Base-by-base conservation (phyloP, 2,888 invertebrate species). In the Epinotia brunnichana region DNA sequence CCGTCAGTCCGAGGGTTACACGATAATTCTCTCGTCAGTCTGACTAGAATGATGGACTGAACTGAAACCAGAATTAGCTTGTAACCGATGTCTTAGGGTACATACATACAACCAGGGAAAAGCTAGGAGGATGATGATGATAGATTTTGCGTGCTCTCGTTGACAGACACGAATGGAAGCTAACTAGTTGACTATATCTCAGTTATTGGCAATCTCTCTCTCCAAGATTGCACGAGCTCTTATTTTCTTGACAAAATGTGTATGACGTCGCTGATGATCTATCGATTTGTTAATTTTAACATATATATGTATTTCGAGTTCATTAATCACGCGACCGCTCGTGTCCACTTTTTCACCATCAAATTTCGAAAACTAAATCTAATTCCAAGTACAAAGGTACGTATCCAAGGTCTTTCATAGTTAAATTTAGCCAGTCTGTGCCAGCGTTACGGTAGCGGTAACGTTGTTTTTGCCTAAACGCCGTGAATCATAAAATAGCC, bases 401-500 rank as follows among this genome's bases (percentile, higher is more conserved):
- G 19, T 41, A 64, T 3, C 54, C 64, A 64, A 64, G 64, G 64
- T 39, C 54, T 64, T 61, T 24, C 48, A 48, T 51, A 9, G 54
- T 64, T 64, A 64, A 64, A 64, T 54, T 54, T 64, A 64, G 64
- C 54, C 9, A 19, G 54, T n/a, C 11, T 10, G 24, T 62, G 17
- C 29, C 24, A 29, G 48, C 29, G 64, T 15, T 64, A 39, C 24
- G 66, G 60, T 54, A 66, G 59, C 60, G 53, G 59, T 44, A 66
- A 63, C 35, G 57, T 60, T 72, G 67, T 54, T 67, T 67, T 57
- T 57, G 54, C 70, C 29, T 67, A 56, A 56, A 67, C 54, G 44
- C 54, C n/a, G 9, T 69, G 48, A 39, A 44, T 61, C 54, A 61
- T 72, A 61, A 67, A 72, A 67, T 54, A 48, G 71, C 44, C 44